These are phyloP conservation scores for Thaleichthys pacificus DNA, from an alignment of 2,797 vertebrate species.

Conservation along the genomic window DNA sequence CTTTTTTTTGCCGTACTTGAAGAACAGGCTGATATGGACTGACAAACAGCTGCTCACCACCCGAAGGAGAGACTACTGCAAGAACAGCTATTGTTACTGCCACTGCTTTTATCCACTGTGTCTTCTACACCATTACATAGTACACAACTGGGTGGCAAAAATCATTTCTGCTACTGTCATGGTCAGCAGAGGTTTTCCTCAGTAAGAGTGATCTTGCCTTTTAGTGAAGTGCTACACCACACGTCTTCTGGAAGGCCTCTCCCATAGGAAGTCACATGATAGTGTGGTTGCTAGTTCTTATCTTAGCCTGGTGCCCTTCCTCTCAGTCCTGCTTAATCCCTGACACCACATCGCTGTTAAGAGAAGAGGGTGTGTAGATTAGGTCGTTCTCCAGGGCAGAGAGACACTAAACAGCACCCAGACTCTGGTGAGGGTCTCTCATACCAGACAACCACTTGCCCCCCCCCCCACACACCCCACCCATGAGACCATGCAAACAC, in stretches of 20 bases:
- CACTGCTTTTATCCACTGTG: conserved; percentile 52
- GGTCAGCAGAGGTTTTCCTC: conserved; percentile 10
- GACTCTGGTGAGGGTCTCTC: conserved; percentile 22
- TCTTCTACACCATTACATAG: conserved; percentile 58
- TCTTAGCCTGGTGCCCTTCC: conserved; percentile 1
- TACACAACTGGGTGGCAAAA: conserved; percentile 54
- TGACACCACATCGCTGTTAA: conserved; percentile 33
- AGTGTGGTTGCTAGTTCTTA: not conserved
- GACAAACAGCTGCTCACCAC: conserved; percentile 85
- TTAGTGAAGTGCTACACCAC: no score
- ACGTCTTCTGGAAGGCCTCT: not conserved
- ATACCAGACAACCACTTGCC: conserved; percentile 28
- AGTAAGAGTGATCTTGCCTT: not conserved
- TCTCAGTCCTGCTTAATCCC: conserved; percentile 17
- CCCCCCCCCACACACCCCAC: conserved; percentile 2
- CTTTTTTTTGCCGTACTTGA: conserved; percentile 81
- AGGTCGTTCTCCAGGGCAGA: conserved; percentile 20
- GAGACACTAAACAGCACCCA: conserved; percentile 22
- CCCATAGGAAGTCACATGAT: not conserved
- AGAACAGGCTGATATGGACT: conserved; percentile 95
- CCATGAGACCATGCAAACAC: conserved; percentile 27
- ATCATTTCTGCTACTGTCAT: conserved; percentile 57
- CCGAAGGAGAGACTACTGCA: conserved; percentile 66
- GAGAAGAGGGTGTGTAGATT: conserved; percentile 25
- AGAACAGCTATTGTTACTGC: conserved; percentile 73